Conservation (phyloP, 2,113 vertebrate species). For the Pedionomus torquatus region DNA sequence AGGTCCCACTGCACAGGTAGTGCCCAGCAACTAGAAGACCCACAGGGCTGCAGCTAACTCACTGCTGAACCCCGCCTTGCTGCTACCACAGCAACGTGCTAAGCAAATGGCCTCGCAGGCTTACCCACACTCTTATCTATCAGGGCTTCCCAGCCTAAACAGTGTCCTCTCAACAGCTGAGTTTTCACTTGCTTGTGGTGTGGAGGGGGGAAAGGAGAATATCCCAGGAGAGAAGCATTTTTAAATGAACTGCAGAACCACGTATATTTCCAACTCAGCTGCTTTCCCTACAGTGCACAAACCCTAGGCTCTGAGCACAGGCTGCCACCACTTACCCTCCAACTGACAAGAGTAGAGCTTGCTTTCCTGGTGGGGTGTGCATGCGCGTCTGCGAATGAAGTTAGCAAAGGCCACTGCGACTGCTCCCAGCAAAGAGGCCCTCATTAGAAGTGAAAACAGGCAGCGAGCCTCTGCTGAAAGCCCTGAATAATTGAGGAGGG, state of each 20-base stretch:
- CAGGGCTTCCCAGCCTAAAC: neutral
- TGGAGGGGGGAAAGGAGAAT: neutral
- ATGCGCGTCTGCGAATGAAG: rapidly evolving
- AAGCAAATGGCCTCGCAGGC: neutral
- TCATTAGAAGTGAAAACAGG: slow-evolving; percentile 23
- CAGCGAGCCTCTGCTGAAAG: neutral
- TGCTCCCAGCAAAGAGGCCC: slow-evolving; percentile 15
- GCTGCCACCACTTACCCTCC: neutral
- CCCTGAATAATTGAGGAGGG: slow-evolving; percentile 48
- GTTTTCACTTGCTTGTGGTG: neutral
- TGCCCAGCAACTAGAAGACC: neutral
- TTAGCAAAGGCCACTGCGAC: neutral
- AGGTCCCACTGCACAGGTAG: neutral
- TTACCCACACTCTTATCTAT: neutral
- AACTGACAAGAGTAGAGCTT: neutral
- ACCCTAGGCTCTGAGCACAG: neutral
- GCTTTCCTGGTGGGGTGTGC: neutral
- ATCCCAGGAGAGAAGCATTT: neutral
- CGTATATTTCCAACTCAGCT: neutral
- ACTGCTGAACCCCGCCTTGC: neutral
- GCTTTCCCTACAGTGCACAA: neutral
- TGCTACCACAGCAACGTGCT: neutral
- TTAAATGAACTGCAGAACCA: neutral
- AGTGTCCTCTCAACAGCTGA: neutral
- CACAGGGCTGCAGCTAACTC: neutral